These are phyloP conservation scores for Diarsia dahlii DNA, from an alignment of 2,888 invertebrate genomes.

Conservation along the genomic window DNA sequence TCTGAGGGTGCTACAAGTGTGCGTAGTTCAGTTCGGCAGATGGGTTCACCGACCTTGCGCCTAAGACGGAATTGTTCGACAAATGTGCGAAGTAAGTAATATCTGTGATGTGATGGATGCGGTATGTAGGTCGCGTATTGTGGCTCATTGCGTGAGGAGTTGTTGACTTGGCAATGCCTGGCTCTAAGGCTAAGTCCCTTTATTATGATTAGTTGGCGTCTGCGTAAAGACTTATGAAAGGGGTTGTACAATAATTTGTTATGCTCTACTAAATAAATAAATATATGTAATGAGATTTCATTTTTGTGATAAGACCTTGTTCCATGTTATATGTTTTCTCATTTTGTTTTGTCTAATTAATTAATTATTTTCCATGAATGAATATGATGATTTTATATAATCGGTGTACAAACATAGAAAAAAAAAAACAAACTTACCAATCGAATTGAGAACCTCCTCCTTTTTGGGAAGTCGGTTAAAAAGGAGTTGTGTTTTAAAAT, in stretches of 20 bases:
- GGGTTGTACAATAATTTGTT: not conserved
- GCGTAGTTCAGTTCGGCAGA: conserved; percentile 49
- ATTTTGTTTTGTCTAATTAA: no score
- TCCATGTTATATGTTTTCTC: no score
- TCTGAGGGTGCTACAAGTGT: conserved; percentile 42
- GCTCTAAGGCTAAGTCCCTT: conserved; percentile 1
- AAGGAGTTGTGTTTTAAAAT: no score
- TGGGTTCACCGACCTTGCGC: conserved; percentile 73
- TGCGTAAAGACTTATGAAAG: not conserved
- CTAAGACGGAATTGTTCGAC: conserved; percentile 71
- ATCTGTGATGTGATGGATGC: conserved; percentile 57
- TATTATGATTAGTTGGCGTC: conserved; percentile 4
- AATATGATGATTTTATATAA: no score
- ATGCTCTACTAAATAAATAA: not conserved
- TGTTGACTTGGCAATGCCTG: conserved; percentile 12
- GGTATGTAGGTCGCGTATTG: conserved; percentile 61
- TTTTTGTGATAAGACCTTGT: not conserved
- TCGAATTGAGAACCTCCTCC: no score
- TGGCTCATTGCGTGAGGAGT: conserved; percentile 23
- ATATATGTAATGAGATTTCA: not conserved
- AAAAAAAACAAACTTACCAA: no score
- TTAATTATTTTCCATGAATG: no score
- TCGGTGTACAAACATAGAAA: no score
- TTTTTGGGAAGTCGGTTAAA: no score
- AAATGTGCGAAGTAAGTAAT: conserved; percentile 51